phyloP scores from a whole-genome alignment of 2,113 vertebrate species.

The Benitochromis conjunctus region DNA sequence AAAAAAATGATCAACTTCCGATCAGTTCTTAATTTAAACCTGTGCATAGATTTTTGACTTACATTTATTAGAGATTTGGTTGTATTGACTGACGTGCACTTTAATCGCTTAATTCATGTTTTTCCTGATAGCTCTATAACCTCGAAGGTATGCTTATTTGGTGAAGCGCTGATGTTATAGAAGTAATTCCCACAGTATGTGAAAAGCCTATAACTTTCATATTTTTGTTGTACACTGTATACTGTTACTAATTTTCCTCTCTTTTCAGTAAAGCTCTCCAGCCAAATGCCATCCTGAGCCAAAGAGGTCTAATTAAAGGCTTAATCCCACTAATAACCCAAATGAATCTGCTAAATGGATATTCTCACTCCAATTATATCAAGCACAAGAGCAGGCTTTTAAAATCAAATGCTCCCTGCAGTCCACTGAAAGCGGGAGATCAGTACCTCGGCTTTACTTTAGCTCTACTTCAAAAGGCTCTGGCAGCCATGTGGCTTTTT shows the following conservation, averaged over 20 bases:
- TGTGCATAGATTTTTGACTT: background rate
- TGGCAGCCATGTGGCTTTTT: background rate
- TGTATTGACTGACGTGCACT: background rate
- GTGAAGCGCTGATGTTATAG: background rate
- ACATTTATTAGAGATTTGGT: background rate
- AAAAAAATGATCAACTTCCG: background rate
- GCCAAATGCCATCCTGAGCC: background rate
- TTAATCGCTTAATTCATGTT: background rate
- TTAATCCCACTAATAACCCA: slow-evolving; percentile 43
- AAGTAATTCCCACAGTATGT: too few species aligned
- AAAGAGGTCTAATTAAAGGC: slow-evolving; percentile 33
- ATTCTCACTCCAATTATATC: slow-evolving; percentile 20
- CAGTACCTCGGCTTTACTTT: background rate
- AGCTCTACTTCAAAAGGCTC: background rate
- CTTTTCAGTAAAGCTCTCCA: background rate
- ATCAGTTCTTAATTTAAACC: background rate
- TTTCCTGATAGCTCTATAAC: background rate
- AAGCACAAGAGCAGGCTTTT: background rate
- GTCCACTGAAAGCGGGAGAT: background rate
- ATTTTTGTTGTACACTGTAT: background rate
- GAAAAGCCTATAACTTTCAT: background rate
- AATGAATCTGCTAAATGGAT: slow-evolving; percentile 41
- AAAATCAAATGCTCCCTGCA: slow-evolving; percentile 17
- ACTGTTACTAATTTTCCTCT: background rate
- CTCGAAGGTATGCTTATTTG: background rate